Evolutionary conservation across 2,888 invertebrate species (phyloP).

Genomic region (Archips xylosteana): DNA sequence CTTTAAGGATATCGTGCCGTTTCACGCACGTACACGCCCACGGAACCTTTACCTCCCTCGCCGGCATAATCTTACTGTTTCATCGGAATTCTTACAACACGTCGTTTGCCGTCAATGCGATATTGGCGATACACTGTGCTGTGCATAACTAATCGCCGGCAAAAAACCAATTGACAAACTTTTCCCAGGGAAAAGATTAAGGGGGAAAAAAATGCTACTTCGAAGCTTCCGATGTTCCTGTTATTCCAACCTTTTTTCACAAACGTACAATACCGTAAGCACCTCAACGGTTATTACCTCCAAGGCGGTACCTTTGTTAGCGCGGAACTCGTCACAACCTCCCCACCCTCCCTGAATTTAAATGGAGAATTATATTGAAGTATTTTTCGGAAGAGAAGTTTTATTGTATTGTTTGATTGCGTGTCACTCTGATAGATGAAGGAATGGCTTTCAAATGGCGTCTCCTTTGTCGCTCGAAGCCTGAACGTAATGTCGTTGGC

Average conservation of each 20-base stretch:
- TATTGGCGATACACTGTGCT: conserved; percentile 32
- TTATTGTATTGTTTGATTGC: conserved; percentile 86
- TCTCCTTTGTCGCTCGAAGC: conserved; percentile 68
- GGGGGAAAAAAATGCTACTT: conserved; percentile 62
- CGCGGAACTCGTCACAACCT: conserved; percentile 58
- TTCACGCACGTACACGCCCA: conserved; percentile 33
- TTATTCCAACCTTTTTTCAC: conserved; percentile 65
- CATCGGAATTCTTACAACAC: conserved; percentile 29
- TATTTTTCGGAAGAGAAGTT: conserved; percentile 83
- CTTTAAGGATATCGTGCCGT: conserved; percentile 29
- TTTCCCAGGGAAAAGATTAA: conserved; percentile 35
- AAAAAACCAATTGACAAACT: conserved; percentile 27
- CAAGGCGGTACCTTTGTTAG: conserved; percentile 74
- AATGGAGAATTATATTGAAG: conserved; percentile 85
- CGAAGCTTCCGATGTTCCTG: conserved; percentile 56
- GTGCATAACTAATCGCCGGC: conserved; percentile 33
- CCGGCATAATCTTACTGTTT: conserved; percentile 29
- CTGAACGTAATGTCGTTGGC: conserved; percentile 71
- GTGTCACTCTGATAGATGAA: conserved; percentile 83
- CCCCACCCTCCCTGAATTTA: conserved; percentile 80
- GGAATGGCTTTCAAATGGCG: conserved; percentile 76
- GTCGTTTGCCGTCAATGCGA: conserved; percentile 19
- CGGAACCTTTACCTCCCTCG: conserved; percentile 10
- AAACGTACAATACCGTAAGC: conserved; percentile 68
- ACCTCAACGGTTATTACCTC: conserved; percentile 74